A percentile compares a stretch with the other conserved stretches of the same genome.
phyloP scores from a whole-genome alignment of 2,113 vertebrate genomes.

The Terrapene triunguis region DNA sequence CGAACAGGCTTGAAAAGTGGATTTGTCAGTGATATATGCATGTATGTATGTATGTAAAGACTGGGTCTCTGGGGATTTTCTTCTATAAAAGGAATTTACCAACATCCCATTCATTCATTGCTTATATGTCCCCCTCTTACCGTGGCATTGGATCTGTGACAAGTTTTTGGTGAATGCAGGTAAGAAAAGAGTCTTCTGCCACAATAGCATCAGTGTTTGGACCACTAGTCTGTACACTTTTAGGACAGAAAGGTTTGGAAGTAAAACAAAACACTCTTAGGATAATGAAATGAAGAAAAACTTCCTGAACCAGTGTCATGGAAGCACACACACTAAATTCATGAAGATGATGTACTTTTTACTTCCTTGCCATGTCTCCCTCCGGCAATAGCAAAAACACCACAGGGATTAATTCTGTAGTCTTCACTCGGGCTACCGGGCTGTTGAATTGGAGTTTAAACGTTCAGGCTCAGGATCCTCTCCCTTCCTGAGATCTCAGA shows the following conservation, averaged over 20 bases:
- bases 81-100: constrained; percentile 56
- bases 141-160: neutral
- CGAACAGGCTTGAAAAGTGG: constrained; percentile 35
- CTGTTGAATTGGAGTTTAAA: neutral
- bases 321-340: neutral
- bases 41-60: constrained; percentile 41
- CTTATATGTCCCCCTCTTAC: constrained; percentile 23
- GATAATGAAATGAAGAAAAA: neutral
- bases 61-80: constrained; percentile 14
- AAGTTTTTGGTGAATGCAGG: constrained; percentile 2
- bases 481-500: neutral
- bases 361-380: neutral
- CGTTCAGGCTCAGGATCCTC: neutral
- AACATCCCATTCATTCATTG: constrained; percentile 39
- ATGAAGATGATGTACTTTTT: neutral
- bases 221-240: neutral
- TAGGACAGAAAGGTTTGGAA: neutral
- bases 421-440: neutral
- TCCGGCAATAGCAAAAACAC: neutral
- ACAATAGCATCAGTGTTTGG: neutral
- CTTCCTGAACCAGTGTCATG: neutral
- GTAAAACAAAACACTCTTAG: neutral
- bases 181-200: neutral
- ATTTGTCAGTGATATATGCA: constrained; percentile 60
- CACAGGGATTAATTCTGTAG: neutral